Percentiles rank a stretch among this genome's conserved stretches.
Conservation (phyloP, 1,140 invertebrate genomes). For the Bradynema listronoti region DNA sequence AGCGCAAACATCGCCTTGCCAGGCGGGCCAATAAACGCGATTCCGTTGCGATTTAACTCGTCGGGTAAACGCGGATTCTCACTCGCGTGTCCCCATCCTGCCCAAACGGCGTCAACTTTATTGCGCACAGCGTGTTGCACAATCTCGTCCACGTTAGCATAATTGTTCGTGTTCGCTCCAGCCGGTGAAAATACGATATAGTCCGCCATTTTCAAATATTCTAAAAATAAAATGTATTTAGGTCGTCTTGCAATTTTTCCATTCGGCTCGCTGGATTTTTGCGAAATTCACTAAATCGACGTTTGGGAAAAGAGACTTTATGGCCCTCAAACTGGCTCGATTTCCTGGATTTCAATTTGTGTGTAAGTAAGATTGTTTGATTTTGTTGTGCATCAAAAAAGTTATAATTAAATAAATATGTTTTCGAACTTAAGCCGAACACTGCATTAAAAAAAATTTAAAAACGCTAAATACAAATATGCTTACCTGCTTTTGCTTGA, state of each 20-base stretch:
- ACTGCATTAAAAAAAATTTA: background rate
- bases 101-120: constrained; percentile 82
- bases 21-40: constrained; percentile 75
- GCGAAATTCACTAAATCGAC: too few species aligned
- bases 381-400: too few species aligned
- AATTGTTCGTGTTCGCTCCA: constrained; percentile 97
- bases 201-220: constrained; percentile 98
- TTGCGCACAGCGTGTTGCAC: constrained; percentile 65
- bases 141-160: constrained; percentile 98
- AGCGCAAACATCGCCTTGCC: constrained; percentile 98
- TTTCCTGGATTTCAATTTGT: too few species aligned
- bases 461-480: constrained; percentile 1
- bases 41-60: constrained; percentile 77
- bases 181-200: constrained; percentile 95
- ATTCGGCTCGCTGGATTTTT: background rate
- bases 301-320: too few species aligned
- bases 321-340: too few species aligned
- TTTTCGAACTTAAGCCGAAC: too few species aligned
- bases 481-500: constrained; percentile 67
- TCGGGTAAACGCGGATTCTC: constrained; percentile 98
- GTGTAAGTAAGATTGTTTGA: too few species aligned
- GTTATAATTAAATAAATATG: too few species aligned
- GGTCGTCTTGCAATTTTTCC: too few species aligned
- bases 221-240: constrained; percentile 63
- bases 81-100: constrained; percentile 98